These are phyloP conservation scores for Zootoca vivipara DNA, from an alignment of 2,113 vertebrate species.

Conservation along the genomic window DNA sequence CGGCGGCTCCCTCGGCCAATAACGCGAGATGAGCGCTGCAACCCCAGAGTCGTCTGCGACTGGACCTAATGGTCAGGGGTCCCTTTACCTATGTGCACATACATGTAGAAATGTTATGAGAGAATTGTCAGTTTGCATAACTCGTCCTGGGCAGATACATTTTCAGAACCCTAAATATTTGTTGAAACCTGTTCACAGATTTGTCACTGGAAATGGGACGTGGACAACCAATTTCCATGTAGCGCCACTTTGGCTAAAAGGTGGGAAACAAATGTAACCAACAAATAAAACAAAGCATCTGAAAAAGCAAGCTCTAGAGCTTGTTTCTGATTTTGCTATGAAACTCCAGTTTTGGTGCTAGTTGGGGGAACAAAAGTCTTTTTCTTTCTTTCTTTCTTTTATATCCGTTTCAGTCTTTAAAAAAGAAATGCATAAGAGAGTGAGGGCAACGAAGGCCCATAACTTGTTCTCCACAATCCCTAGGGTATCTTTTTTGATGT, in stretches of 20 bases:
- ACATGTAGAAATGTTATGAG: neutral
- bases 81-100: neutral
- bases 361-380: neutral
- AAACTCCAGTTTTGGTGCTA: neutral
- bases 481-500: neutral
- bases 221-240: neutral
- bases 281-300: neutral
- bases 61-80: no score
- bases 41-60: no score
- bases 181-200: neutral
- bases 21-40: no score
- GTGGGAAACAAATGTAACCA: neutral
- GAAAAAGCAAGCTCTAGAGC: neutral
- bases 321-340: constrained; percentile 5
- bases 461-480: neutral
- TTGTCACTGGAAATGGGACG: neutral
- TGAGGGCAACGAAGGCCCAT: neutral
- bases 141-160: neutral
- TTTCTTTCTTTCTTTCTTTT: no score
- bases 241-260: neutral
- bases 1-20: no score
- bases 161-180: neutral
- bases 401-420: neutral
- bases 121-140: neutral
- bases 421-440: neutral